phyloP scores from a whole-genome alignment of 2,888 invertebrate genomes.

The Drosophila antonietae region DNA sequence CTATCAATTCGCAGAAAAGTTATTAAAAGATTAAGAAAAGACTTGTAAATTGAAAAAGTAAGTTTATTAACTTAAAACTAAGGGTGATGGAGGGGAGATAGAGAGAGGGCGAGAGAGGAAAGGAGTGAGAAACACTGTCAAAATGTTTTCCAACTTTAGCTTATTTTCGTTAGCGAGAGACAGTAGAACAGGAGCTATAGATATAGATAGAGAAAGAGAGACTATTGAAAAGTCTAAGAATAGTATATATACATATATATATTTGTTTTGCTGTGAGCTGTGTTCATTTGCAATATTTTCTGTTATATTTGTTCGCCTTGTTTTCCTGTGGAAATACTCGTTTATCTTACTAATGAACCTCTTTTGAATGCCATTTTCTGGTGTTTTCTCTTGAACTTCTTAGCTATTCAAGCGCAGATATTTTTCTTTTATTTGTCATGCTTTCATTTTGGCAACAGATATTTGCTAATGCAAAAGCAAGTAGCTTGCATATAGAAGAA shows the following conservation, averaged over 20 bases:
- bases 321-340: constrained; percentile 6
- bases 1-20: constrained; percentile 14
- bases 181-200: not conserved
- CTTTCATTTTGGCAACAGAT: constrained; percentile 14
- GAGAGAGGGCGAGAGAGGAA: not conserved
- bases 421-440: not conserved
- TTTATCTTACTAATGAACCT: constrained; percentile 29
- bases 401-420: constrained; percentile 3
- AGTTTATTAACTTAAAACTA: not conserved
- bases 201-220: not conserved
- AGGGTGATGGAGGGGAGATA: too few species aligned
- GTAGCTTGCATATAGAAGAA: not conserved
- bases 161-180: not conserved
- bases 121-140: not conserved
- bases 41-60: constrained; percentile 18
- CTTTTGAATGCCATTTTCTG: constrained; percentile 10
- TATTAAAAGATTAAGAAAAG: constrained; percentile 18
- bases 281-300: constrained; percentile 11
- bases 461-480: constrained; percentile 4
- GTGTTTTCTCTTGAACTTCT: not conserved
- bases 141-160: not conserved
- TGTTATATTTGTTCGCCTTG: not conserved
- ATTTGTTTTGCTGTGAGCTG: not conserved
- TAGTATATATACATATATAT: not conserved
- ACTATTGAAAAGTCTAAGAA: not conserved